These are phyloP conservation scores for Lophotis ruficrista DNA, from an alignment of 2,113 vertebrate species.

Conservation along the genomic window DNA sequence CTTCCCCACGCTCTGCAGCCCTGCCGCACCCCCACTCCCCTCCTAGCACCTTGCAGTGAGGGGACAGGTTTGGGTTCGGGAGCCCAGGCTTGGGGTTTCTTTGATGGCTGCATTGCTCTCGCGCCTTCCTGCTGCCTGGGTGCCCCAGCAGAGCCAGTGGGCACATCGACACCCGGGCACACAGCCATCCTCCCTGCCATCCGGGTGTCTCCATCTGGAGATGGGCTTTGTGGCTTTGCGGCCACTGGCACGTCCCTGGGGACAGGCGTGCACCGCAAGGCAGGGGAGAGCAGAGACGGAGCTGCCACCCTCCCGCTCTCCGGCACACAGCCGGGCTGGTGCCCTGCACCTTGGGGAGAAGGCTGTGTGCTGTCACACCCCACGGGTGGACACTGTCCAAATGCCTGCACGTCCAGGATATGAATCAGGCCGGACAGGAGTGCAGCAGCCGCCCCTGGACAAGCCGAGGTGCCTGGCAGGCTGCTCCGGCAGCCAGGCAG, in stretches of 20 bases:
- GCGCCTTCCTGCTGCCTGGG: neutral
- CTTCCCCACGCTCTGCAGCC: neutral
- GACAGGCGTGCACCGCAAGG: neutral
- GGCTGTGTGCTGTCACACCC: neutral
- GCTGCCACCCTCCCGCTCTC: neutral
- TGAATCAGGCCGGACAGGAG: constrained; percentile 39
- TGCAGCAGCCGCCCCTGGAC: neutral
- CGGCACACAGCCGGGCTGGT: neutral
- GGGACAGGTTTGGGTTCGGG: fast-evolving
- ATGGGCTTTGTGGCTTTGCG: neutral
- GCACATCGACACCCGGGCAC: neutral
- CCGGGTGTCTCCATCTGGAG: neutral
- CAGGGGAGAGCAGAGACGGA: neutral
- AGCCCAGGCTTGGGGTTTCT: neutral
- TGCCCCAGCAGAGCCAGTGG: neutral
- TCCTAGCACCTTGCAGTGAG: fast-evolving
- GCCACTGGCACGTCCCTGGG: neutral
- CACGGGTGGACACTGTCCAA: neutral
- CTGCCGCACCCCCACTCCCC: neutral
- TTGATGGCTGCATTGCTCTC: neutral
- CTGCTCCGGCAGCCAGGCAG: neutral
- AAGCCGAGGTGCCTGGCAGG: neutral
- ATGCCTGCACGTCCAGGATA: constrained; percentile 32
- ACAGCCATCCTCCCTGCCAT: neutral
- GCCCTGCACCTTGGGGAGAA: neutral